phyloP scores from a whole-genome alignment of 2,113 vertebrate species.

The Chlorodrepanis virens region DNA sequence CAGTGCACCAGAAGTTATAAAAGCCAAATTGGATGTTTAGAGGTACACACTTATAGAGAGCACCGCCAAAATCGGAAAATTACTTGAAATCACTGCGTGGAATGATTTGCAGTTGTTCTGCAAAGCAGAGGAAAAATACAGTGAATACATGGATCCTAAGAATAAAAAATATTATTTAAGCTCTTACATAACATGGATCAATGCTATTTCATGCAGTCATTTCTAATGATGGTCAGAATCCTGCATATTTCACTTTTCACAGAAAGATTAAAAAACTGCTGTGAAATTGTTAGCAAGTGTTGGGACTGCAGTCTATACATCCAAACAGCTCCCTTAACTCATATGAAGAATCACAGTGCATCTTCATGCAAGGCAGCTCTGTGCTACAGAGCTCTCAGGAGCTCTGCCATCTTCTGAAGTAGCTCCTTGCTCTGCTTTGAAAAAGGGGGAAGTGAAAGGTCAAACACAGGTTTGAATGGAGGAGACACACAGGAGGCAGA shows the following conservation, averaged over 20 bases:
- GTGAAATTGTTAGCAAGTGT: background rate
- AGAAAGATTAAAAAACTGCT: background rate
- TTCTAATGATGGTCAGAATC: background rate
- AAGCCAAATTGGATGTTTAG: background rate
- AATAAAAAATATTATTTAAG: background rate
- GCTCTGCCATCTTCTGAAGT: background rate
- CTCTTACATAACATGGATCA: background rate
- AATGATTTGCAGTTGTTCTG: background rate
- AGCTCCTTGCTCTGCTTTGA: background rate
- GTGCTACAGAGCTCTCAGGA: background rate
- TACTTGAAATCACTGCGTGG: background rate
- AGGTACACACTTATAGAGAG: background rate
- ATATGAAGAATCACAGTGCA: background rate
- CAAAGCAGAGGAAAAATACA: background rate
- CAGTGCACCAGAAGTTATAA: background rate
- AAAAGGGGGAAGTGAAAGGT: background rate
- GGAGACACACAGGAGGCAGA: background rate
- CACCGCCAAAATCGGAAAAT: background rate
- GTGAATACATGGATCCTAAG: background rate
- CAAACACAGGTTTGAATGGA: background rate
- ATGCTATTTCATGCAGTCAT: background rate
- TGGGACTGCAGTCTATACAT: background rate
- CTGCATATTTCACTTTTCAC: background rate
- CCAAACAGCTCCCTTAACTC: background rate
- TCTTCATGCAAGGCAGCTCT: background rate